Evolutionary conservation across 2,797 vertebrate genomes (phyloP), one percentile per base, ranked within the genome.

Genomic region (Pempheris klunzingeri): DNA sequence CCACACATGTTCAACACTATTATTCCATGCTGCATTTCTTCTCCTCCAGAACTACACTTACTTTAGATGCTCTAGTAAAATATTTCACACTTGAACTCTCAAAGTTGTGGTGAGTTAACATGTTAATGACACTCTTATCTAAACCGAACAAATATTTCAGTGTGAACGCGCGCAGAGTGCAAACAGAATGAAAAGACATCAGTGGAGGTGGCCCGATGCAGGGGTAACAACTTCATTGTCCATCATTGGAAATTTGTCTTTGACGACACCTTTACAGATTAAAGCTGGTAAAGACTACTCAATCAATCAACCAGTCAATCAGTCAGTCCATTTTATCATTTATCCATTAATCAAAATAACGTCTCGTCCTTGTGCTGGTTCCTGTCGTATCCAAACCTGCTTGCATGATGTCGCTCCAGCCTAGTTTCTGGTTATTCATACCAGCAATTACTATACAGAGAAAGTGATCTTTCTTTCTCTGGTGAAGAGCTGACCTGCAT

Each of bases 1-100:
- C 53, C 70, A 57, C 71, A 83, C 47, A 79, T 81, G 69, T 67
- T 69, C 30, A 15, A 39, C 68, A 32, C 52, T 38, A 0, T 49
- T 28, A 54, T 64, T 49, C 4, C n/a, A 39, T 9, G n/a, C 49
- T 30, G 24, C 22, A 5, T 39, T 77, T 59, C 32, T 28, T 20
- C 71, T 65, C 43, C 30, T 73, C 28, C 30, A 1, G 39, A 71
- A 55, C 34, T 47, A 17, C 28, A 30, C 12, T 41, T 52, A n/a
- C n/a, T n/a, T n/a, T n/a, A 12, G 3, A 43, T 67, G 26, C 1
- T 15, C 7, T n/a, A 0, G 9, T 60, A n/a, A 53, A 24, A 43
- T 32, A 30, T 12, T 62, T 62, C n/a, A 34, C 34, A 18, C 10
- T 12, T 71, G 30, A 32, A 32, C 24, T 59, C 14, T 50, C 26